These are phyloP conservation scores for Camarhynchus parvulus DNA, from an alignment of 2,113 vertebrate species.

Conservation along the genomic window DNA sequence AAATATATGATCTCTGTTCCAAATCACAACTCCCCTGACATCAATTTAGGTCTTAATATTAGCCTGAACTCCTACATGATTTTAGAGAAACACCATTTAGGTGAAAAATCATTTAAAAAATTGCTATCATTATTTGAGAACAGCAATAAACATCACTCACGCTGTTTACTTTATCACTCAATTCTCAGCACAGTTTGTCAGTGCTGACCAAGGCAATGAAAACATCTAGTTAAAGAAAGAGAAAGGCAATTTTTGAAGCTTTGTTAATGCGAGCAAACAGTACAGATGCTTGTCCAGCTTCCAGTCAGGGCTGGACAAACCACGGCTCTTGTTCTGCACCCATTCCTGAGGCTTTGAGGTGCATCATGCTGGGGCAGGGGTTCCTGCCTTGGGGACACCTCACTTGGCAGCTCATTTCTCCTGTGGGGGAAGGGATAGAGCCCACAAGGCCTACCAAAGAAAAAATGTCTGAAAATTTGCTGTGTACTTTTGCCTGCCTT, in stretches of 20 bases:
- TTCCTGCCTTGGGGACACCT: rapidly evolving
- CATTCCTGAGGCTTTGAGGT: not conserved
- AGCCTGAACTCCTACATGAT: conserved; percentile 50
- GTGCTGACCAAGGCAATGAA: not conserved
- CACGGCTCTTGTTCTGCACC: not conserved
- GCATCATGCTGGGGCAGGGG: not conserved
- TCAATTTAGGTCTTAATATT: conserved; percentile 47
- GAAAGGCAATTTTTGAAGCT: not conserved
- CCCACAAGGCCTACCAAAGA: not conserved
- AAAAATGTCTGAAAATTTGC: not conserved
- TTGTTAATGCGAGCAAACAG: not conserved
- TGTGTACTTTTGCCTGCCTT: not conserved
- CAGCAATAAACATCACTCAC: conserved; percentile 45
- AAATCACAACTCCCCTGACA: conserved; percentile 34
- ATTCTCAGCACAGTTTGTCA: not conserved
- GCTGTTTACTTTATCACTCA: conserved; percentile 54
- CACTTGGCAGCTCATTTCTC: not conserved
- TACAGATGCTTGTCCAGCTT: not conserved
- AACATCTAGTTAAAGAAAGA: conserved; percentile 19
- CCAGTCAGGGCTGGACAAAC: not conserved
- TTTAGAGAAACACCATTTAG: conserved; percentile 52
- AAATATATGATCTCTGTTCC: conserved; percentile 46
- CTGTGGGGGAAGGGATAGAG: rapidly evolving
- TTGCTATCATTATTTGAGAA: conserved; percentile 49
- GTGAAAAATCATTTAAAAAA: conserved; percentile 59